These are phyloP conservation scores for Coenonympha glycerion DNA, from an alignment of 2,888 invertebrate genomes.

Conservation along the genomic window DNA sequence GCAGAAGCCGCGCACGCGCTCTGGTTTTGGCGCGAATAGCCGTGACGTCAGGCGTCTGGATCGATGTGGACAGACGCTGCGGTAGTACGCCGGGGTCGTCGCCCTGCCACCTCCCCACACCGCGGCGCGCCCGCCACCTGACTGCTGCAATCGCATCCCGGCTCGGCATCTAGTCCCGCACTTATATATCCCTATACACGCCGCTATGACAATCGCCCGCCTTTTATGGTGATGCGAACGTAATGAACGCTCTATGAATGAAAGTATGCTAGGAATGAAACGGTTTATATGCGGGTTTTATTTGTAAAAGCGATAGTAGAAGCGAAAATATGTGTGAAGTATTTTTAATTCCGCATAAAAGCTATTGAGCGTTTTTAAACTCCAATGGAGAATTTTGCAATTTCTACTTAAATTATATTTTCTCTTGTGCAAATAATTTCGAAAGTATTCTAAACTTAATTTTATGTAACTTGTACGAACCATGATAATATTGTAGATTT, in stretches of 20 bases:
- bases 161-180: conserved; percentile 52
- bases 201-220: conserved; percentile 55
- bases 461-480: too few species aligned
- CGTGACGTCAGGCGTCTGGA: conserved; percentile 76
- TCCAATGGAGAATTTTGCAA: background rate
- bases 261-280: conserved; percentile 48
- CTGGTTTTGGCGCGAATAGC: conserved; percentile 75
- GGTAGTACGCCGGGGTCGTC: conserved; percentile 74
- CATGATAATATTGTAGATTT: too few species aligned
- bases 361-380: background rate
- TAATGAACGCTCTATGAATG: conserved; percentile 59
- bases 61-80: conserved; percentile 77
- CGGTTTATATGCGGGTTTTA: conserved; percentile 41
- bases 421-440: background rate
- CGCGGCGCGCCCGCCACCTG: conserved; percentile 56
- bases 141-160: conserved; percentile 70
- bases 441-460: too few species aligned
- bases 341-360: conserved; percentile 6
- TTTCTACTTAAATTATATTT: background rate
- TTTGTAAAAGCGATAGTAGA: conserved; percentile 19
- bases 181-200: conserved; percentile 46
- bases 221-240: conserved; percentile 60
- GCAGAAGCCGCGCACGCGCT: conserved; percentile 69
- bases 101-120: conserved; percentile 53
- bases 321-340: conserved; percentile 4